These are phyloP conservation scores for Ploceus nigricollis DNA, from an alignment of 2,113 vertebrate genomes.

Conservation along the genomic window DNA sequence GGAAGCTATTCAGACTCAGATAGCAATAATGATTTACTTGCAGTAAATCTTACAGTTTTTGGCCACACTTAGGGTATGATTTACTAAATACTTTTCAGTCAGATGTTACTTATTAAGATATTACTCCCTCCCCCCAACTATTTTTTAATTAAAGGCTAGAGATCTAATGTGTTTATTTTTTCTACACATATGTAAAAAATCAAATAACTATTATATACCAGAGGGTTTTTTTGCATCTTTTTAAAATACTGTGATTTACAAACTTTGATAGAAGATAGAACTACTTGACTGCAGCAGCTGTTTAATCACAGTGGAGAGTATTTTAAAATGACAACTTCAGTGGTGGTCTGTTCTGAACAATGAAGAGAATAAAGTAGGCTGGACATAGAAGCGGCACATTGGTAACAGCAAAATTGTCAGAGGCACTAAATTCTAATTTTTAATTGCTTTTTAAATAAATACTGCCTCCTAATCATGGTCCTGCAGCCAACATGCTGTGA, in stretches of 20 bases:
- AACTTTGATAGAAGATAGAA: neutral
- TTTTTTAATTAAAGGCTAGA: constrained; percentile 74
- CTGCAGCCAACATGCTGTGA: neutral
- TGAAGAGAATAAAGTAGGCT: neutral
- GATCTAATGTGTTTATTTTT: constrained; percentile 58
- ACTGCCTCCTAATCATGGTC: neutral
- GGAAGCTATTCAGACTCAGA: constrained; percentile 78
- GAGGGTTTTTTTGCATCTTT: constrained; percentile 1
- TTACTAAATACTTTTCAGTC: constrained; percentile 46
- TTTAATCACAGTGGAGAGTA: constrained; percentile 35
- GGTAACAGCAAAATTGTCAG: neutral
- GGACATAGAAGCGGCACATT: neutral
- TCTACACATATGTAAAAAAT: constrained; percentile 67
- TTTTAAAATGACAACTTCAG: constrained; percentile 2
- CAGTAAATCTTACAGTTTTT: constrained; percentile 62
- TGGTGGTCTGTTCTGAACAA: constrained; percentile 37
- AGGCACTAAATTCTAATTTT: neutral
- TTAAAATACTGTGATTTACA: constrained; percentile 15
- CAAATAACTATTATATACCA: constrained; percentile 45
- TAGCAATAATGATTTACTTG: constrained; percentile 75
- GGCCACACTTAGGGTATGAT: constrained; percentile 58
- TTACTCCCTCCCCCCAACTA: constrained; percentile 45
- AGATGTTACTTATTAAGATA: constrained; percentile 72
- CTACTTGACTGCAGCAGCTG: constrained; percentile 1
- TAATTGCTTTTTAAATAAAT: neutral